Conservation (phyloP, 2,113 vertebrate genomes). For the Platycercus adscitus region DNA sequence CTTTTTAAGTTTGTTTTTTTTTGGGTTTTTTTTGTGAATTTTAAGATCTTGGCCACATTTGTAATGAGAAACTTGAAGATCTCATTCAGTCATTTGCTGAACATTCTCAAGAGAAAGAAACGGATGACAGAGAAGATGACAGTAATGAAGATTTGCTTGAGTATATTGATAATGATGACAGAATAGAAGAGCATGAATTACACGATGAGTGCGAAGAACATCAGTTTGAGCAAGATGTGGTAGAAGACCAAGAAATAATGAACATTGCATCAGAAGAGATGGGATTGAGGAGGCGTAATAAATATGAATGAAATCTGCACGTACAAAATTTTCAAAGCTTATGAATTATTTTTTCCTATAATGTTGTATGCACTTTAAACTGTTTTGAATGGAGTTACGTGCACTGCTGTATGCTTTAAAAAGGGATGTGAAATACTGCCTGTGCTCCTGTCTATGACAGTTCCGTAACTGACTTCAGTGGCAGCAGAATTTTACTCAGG, state of each 20-base stretch:
- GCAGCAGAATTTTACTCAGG: constrained; percentile 25
- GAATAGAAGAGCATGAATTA: constrained; percentile 35
- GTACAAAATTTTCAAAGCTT: neutral
- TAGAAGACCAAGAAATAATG: constrained; percentile 47
- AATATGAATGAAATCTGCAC: constrained; percentile 73
- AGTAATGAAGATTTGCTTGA: constrained; percentile 12
- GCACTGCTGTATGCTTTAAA: constrained; percentile 42
- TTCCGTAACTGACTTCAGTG: constrained; percentile 19
- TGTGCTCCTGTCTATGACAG: neutral
- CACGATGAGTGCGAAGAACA: constrained; percentile 28
- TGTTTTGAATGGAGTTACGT: constrained; percentile 11
- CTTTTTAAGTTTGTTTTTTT: neutral
- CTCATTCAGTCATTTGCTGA: constrained; percentile 82
- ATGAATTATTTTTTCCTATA: neutral
- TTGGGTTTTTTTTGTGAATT: neutral
- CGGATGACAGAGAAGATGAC: neutral
- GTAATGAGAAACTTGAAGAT: constrained; percentile 82
- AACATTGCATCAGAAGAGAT: constrained; percentile 16
- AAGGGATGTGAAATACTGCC: neutral
- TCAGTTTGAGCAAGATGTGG: constrained; percentile 36
- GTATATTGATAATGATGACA: neutral
- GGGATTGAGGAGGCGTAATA: constrained; percentile 80
- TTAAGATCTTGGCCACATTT: constrained; percentile 67
- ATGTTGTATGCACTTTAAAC: constrained; percentile 62
- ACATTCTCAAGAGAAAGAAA: constrained; percentile 46